Base-by-base conservation (phyloP, 2,888 invertebrate species). In the Diarsia dahlii region DNA sequence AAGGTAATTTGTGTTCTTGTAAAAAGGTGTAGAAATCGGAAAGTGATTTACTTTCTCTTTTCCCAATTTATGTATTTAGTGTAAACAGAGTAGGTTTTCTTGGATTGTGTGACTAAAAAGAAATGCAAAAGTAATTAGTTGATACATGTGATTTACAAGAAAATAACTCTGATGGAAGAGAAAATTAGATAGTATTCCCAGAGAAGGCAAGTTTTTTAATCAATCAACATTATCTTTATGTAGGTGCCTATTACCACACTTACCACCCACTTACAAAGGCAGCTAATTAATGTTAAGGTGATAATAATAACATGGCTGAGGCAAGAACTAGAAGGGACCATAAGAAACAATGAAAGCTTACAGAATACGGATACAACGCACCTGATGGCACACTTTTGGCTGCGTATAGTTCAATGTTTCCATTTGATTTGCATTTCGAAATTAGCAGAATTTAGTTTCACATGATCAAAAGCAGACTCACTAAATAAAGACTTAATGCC, bases 281-380 rank as follows among this genome's bases (percentile, higher is more conserved):
- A 62, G 71, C 74, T 71, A 85, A 82, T 82, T 72, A 86, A 84
- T 82, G 84, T 80, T 81, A 76, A 81, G 76, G 81, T 71, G 79
- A 85, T 88, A 79, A 80, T 88, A 80, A 81, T 86, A 86, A 82
- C 74, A 67, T 67, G 71, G 71, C 48, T 10, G 20, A 54, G 71
- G 75, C 72, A 78, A 84, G 79, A 85, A 84, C 71, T 81, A 71
- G 62, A 63, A 70, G 62, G 20, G 39, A 15, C 46, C 18, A 46
- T 73, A 76, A 58, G 73, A 82, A 87, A 90, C 84, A 89, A 89
- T 81, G 84, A 85, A 87, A 89, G 85, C 87, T 88, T 71, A 81
- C 39, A 28, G 39, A 62, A 78, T 76, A 78, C 79, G 71, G 87
- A 85, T 84, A 79, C 76, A 82, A 79, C 65, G 50, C 68, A 74